A percentile compares a stretch with the other conserved stretches of the same genome.
phyloP scores from a whole-genome alignment of 2,113 vertebrate species.

The Lathamus discolor region DNA sequence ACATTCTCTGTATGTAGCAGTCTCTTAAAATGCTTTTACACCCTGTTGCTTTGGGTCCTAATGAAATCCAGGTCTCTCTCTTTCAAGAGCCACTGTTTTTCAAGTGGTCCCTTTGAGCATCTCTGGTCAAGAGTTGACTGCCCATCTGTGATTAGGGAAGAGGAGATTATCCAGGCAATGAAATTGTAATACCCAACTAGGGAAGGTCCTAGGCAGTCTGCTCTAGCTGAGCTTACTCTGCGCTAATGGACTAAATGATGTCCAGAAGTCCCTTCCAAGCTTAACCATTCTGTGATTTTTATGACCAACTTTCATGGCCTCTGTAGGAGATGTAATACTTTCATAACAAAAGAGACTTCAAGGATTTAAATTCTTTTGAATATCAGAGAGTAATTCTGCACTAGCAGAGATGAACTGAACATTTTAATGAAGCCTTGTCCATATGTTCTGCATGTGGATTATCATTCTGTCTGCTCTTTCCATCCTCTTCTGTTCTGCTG shows the following conservation, averaged over 20 bases:
- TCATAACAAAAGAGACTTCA: neutral
- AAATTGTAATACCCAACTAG: neutral
- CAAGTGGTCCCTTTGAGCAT: neutral
- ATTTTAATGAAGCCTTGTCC: constrained; percentile 2
- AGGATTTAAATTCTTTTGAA: neutral
- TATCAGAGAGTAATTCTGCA: neutral
- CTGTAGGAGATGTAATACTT: neutral
- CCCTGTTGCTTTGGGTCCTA: neutral
- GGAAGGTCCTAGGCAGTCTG: neutral
- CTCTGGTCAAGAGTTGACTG: neutral
- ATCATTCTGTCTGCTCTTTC: neutral
- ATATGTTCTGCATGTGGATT: constrained; percentile 13
- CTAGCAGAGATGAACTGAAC: neutral
- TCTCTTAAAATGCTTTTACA: neutral
- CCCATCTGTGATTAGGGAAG: neutral
- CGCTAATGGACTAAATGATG: neutral
- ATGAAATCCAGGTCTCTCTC: neutral
- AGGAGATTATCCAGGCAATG: neutral
- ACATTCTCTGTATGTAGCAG: neutral
- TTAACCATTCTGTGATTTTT: neutral
- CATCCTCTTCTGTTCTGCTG: neutral
- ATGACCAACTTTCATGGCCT: neutral
- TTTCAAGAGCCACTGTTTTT: neutral
- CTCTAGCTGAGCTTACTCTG: neutral
- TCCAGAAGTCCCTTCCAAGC: neutral